Base-by-base conservation (phyloP, 2,113 vertebrate genomes). In the Crotophaga sulcirostris region DNA sequence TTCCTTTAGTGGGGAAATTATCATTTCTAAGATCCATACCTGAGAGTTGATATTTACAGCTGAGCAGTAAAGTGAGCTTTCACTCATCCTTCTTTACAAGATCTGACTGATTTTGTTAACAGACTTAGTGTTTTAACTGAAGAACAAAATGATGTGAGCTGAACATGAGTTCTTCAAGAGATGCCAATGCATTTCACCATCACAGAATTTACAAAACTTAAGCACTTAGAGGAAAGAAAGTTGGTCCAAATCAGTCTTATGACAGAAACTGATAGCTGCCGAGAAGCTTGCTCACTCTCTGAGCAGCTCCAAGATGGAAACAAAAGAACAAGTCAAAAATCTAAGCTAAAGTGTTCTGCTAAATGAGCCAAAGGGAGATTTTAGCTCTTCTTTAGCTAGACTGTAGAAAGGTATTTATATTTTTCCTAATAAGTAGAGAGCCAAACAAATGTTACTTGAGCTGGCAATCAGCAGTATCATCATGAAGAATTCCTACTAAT, bases 61-160 rank as follows among this genome's bases (percentile, higher is more conserved):
- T 93, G 40, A 87, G 66, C n/a, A 77, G 49, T 51, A 51, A 54
- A 77, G 21, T 34, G 40, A 93, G 36, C 44, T 90, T 87, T 85
- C 62, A 66, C 19, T 51, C 36, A 58, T 38, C 25, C 10, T 78
- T 45, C 60, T 76, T 49, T 40, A 59, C 54, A 85, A 85, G 59
- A 49, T 74, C 36, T 64, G 33, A 19, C 58, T 34, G 13, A 72
- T 73, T 80, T 63, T 77, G 17, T 87, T 63, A 75, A 78, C 11
- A 77, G 45, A 52, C 24, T 63, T 73, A 4, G 4, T 44, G 33
- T 40, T 73, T 28, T 5, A 94, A 58, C 5, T 81, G 56, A 74
- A 90, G 84, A 45, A 3, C 42, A 58, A 42, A 63, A n/a, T 24
- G 18, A 15, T 23, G 29, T 34, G 44, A 80, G 38, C 17, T n/a